A percentile compares a stretch with the other conserved stretches of the same genome.
Conservation (phyloP, 2,888 invertebrate species). For the Stegophylla sp. region DNA sequence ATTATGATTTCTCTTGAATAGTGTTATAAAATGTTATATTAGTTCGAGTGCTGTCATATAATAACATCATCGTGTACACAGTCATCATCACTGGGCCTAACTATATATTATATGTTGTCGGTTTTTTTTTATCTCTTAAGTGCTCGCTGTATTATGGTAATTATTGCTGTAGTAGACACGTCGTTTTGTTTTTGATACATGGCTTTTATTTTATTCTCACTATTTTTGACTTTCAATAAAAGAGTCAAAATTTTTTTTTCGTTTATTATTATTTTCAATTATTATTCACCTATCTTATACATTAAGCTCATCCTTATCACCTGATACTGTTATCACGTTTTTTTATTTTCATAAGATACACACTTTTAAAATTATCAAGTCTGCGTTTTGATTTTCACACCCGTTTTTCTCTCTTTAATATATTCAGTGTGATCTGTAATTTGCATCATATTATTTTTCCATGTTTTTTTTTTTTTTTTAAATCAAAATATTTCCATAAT, state of each 20-base stretch:
- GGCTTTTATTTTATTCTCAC: neutral
- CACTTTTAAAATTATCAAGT: too few species aligned
- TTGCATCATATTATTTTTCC: too few species aligned
- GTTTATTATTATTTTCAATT: too few species aligned
- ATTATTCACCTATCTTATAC: too few species aligned
- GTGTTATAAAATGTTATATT: neutral
- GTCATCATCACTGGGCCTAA: slow-evolving; percentile 1
- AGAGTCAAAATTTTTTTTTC: neutral
- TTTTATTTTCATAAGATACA: too few species aligned
- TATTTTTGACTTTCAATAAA: neutral
- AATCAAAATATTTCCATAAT: too few species aligned
- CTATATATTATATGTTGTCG: neutral
- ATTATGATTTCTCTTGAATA: neutral
- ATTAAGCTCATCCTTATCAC: too few species aligned
- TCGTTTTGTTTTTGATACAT: neutral
- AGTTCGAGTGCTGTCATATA: neutral
- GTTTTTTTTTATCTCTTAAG: slow-evolving; percentile 19
- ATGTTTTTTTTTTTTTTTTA: too few species aligned
- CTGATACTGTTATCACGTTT: too few species aligned
- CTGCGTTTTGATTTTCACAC: too few species aligned
- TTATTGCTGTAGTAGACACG: neutral
- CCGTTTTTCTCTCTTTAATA: too few species aligned
- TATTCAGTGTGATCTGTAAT: too few species aligned
- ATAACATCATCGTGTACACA: neutral
- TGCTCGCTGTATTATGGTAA: neutral